phyloP scores from a whole-genome alignment of 1,140 invertebrate genomes.

The Linepithema humile region DNA sequence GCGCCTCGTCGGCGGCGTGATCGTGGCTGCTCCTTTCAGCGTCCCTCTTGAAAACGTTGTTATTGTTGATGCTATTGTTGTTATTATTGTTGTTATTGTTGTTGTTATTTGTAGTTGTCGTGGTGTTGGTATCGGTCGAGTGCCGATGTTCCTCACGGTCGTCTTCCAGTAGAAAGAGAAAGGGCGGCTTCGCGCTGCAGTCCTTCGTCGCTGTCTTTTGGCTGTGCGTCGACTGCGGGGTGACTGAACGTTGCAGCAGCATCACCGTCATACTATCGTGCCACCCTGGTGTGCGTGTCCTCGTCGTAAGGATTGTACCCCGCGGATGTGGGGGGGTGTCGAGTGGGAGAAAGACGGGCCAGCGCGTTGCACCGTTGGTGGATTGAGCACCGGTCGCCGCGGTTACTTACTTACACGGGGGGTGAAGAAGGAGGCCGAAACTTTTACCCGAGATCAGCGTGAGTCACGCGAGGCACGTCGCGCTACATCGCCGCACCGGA shows the following conservation, averaged over 20 bases:
- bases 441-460: constrained; percentile 36
- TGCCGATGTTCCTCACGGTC: constrained; percentile 75
- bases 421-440: constrained; percentile 25
- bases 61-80: constrained; percentile 63
- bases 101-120: constrained; percentile 56
- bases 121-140: constrained; percentile 64
- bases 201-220: constrained; percentile 81
- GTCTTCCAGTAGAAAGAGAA: constrained; percentile 78
- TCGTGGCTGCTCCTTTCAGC: constrained; percentile 62
- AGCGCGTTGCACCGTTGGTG: constrained; percentile 20
- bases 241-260: constrained; percentile 84
- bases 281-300: constrained; percentile 75
- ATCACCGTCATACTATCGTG: constrained; percentile 85
- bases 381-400: constrained; percentile 6
- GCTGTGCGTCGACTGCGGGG: constrained; percentile 83
- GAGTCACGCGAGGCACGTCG: constrained; percentile 64
- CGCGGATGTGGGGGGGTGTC: neutral
- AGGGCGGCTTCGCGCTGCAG: constrained; percentile 78
- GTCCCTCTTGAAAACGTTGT: constrained; percentile 60
- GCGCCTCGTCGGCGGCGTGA: constrained; percentile 73
- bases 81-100: constrained; percentile 60
- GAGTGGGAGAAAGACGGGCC: constrained; percentile 30
- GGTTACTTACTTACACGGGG: neutral
- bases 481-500: constrained; percentile 8
- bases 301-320: constrained; percentile 68